These are phyloP conservation scores for Lasius fuliginosus DNA, from an alignment of 2,888 invertebrate species.

Conservation along the genomic window DNA sequence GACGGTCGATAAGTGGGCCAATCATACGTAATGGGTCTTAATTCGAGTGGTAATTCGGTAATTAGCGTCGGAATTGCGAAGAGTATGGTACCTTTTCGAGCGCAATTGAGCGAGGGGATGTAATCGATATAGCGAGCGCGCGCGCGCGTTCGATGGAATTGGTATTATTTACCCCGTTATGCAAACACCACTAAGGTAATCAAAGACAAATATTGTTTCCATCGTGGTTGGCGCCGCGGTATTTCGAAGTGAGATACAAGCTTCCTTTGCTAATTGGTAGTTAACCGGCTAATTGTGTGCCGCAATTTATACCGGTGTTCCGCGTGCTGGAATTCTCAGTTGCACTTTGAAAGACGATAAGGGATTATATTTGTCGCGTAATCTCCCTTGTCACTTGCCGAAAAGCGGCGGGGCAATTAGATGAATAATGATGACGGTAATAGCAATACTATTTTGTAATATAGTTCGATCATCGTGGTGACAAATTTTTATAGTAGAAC, in stretches of 20 bases:
- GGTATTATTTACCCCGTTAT: conserved; percentile 71
- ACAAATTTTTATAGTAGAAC: neutral
- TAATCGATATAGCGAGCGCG: conserved; percentile 27
- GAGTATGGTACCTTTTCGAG: conserved; percentile 31
- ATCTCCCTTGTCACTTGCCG: conserved; percentile 4
- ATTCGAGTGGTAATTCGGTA: conserved; percentile 56
- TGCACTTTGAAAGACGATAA: conserved; percentile 36
- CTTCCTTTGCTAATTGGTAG: conserved; percentile 78
- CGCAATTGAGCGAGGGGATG: neutral
- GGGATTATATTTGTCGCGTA: conserved; percentile 36
- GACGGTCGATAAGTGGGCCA: conserved; percentile 51
- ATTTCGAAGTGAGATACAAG: conserved; percentile 71
- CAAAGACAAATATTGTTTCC: conserved; percentile 80
- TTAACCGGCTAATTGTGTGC: conserved; percentile 67
- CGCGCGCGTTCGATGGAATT: conserved; percentile 19
- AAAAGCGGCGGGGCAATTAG: neutral
- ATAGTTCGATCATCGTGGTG: neutral
- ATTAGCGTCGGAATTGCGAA: conserved; percentile 44
- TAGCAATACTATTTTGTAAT: too few species aligned
- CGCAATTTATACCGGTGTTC: conserved; percentile 41
- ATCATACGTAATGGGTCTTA: conserved; percentile 54
- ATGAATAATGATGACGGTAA: neutral
- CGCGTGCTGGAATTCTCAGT: conserved; percentile 29
- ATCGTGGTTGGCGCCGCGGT: conserved; percentile 52
- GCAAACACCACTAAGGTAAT: conserved; percentile 79